Conservation (phyloP, 2,113 vertebrate genomes). For the Grallaria varia region DNA sequence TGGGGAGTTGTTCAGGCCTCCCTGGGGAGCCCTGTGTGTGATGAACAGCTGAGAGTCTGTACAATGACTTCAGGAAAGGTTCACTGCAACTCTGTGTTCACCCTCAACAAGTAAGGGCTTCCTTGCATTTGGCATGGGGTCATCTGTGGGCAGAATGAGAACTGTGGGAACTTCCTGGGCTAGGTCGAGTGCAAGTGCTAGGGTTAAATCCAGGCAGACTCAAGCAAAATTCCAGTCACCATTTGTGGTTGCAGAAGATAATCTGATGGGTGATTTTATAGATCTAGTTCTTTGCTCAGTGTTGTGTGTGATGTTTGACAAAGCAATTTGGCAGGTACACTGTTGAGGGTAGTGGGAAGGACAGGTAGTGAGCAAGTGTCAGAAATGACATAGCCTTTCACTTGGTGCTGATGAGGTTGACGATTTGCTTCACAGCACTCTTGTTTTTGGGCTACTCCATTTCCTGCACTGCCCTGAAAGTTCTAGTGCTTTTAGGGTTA, state of each 20-base stretch:
- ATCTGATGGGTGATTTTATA: background rate
- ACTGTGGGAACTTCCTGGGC: background rate
- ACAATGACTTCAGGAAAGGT: background rate
- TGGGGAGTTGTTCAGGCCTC: background rate
- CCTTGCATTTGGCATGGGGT: background rate
- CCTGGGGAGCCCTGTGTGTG: accelerated
- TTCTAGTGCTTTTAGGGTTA: background rate
- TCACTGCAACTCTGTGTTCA: background rate
- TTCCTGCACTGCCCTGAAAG: background rate
- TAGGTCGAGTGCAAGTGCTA: background rate
- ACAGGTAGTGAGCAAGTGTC: background rate
- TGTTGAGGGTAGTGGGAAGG: background rate
- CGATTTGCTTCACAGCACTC: background rate
- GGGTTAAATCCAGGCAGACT: background rate
- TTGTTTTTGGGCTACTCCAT: background rate
- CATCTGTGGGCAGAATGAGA: background rate
- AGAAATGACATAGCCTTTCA: background rate
- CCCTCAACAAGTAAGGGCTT: background rate
- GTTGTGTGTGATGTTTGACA: background rate
- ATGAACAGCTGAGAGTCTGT: background rate
- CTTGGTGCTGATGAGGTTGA: background rate
- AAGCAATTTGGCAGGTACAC: background rate
- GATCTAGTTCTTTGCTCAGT: background rate
- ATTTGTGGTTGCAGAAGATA: background rate
- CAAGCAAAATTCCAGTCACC: background rate